Conservation (phyloP, 2,797 vertebrate genomes). For the Tauraco hartlaubi region DNA sequence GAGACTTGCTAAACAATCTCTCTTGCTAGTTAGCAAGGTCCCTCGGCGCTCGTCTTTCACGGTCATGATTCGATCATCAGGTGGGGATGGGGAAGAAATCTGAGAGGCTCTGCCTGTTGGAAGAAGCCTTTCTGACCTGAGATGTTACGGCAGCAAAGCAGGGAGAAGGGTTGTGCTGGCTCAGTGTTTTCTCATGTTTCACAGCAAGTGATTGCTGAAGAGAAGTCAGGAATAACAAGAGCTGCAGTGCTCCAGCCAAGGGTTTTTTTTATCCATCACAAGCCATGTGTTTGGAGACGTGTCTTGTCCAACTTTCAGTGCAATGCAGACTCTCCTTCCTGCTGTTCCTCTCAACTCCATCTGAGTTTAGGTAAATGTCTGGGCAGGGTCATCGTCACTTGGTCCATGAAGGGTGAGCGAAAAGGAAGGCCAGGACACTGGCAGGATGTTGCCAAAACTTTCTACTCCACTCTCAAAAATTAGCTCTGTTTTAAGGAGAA, state of each 20-base stretch:
- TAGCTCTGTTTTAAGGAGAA: not conserved
- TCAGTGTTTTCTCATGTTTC: not conserved
- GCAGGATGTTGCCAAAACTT: not conserved
- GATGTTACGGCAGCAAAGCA: not conserved
- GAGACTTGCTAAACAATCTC: not conserved
- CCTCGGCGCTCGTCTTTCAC: not conserved
- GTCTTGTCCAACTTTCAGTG: not conserved
- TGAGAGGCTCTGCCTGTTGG: not conserved
- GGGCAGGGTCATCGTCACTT: not conserved
- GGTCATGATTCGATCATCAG: not conserved
- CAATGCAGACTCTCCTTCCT: not conserved
- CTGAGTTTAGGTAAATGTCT: not conserved
- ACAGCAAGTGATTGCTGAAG: not conserved
- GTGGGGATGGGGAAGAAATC: not conserved
- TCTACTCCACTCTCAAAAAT: rapidly evolving
- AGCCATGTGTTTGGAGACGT: not conserved
- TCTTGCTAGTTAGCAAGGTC: not conserved
- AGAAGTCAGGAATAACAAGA: not conserved
- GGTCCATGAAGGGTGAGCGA: not conserved
- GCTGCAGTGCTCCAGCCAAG: not conserved
- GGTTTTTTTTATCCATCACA: not conserved
- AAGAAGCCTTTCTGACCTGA: not conserved
- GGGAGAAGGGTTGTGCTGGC: not conserved
- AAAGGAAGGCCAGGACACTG: not conserved
- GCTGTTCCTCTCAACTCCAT: not conserved